These are phyloP conservation scores for Sesia apiformis DNA, from an alignment of 2,888 invertebrate species.

Conservation along the genomic window DNA sequence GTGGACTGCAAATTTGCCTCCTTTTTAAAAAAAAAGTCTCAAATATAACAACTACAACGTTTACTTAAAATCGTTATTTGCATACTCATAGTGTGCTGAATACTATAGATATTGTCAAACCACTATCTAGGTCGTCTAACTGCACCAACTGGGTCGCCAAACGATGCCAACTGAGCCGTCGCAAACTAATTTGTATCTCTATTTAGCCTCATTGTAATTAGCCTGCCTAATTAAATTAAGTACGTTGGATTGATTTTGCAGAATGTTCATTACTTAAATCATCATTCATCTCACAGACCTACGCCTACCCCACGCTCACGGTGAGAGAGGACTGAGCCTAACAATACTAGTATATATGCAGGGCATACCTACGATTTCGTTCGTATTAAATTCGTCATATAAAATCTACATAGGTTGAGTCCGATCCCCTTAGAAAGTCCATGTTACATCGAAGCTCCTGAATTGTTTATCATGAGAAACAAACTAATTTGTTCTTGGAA, in stretches of 20 bases:
- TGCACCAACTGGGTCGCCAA: background rate
- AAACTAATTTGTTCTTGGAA: no score
- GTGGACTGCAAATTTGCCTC: no score
- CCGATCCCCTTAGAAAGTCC: no score
- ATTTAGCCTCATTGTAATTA: background rate
- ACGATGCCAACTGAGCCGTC: background rate
- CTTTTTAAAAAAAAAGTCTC: no score
- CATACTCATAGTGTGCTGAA: no score
- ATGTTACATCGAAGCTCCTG: no score
- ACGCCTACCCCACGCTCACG: conserved; percentile 44
- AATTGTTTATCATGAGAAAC: no score
- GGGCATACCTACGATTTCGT: no score
- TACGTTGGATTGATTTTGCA: conserved; percentile 25
- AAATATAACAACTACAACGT: no score
- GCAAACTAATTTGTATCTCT: background rate
- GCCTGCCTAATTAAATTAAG: conserved; percentile 20
- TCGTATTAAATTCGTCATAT: no score
- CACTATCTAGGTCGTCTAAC: background rate
- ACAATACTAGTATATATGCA: background rate
- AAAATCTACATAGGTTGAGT: no score
- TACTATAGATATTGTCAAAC: background rate
- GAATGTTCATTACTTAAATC: conserved; percentile 15
- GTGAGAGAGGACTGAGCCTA: background rate
- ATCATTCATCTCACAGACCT: conserved; percentile 1
- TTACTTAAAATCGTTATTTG: no score